A percentile compares a stretch with the other conserved stretches of the same genome.
phyloP scores from a whole-genome alignment of 23 tunicate genomes.

The Ciona savignyi region DNA sequence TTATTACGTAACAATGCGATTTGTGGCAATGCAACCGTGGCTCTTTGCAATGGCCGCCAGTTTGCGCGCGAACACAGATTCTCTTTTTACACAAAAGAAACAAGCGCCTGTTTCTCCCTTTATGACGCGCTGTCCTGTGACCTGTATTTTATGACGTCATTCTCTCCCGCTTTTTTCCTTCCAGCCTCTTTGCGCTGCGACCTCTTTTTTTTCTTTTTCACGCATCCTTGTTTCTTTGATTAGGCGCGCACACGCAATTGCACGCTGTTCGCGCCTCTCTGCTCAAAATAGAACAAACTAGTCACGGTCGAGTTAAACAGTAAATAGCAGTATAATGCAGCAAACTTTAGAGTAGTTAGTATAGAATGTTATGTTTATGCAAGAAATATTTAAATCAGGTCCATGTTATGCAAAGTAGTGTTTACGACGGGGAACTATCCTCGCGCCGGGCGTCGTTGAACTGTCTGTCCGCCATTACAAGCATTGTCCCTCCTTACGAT shows the following conservation, averaged over 20 bases:
- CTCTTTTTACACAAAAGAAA: background rate
- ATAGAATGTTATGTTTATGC: background rate
- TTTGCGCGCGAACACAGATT: background rate
- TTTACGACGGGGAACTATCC: too few relatives aligned
- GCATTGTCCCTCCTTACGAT: background rate
- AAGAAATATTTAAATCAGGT: too few relatives aligned
- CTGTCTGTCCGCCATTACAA: constrained; percentile 1
- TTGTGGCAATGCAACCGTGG: background rate
- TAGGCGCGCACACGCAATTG: background rate
- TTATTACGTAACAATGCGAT: background rate
- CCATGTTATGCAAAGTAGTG: too few relatives aligned
- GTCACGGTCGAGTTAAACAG: background rate
- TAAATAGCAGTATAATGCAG: background rate
- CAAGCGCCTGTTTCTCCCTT: background rate
- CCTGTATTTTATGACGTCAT: background rate
- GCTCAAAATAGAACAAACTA: background rate
- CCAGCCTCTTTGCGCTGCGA: background rate
- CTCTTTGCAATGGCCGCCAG: background rate
- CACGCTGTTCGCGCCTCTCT: background rate
- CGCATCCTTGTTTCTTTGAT: background rate
- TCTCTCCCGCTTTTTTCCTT: background rate
- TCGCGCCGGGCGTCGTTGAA: background rate
- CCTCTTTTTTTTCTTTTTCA: background rate
- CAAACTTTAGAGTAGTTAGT: background rate
- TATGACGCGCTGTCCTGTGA: background rate